Percentiles rank a stretch among this genome's conserved stretches.
These are phyloP conservation scores for Myotis davidii DNA, from an alignment of 2,113 vertebrate genomes.

Conservation along the genomic window DNA sequence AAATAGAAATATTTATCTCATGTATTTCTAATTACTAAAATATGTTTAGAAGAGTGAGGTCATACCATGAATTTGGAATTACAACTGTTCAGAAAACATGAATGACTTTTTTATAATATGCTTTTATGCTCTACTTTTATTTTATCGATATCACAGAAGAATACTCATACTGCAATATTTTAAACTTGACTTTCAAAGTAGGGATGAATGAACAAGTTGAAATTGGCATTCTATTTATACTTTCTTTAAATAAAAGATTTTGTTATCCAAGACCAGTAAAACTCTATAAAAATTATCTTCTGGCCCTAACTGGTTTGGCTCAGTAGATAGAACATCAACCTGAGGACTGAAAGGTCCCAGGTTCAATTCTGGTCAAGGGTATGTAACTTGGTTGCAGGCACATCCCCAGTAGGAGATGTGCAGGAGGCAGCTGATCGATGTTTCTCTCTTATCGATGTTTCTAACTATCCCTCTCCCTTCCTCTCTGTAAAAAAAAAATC, in stretches of 20 bases:
- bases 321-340: too few relatives aligned
- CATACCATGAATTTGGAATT: neutral
- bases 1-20: neutral
- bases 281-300: neutral
- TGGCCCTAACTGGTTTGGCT: too few relatives aligned
- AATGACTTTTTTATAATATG: neutral
- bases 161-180: neutral
- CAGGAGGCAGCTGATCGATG: too few relatives aligned
- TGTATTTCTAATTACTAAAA: neutral
- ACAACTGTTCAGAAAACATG: slow-evolving; percentile 7
- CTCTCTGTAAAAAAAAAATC: too few relatives aligned
- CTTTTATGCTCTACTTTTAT: neutral
- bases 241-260: slow-evolving; percentile 20
- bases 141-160: neutral
- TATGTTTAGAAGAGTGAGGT: neutral
- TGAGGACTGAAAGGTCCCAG: too few relatives aligned
- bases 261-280: neutral
- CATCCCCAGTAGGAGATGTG: too few relatives aligned
- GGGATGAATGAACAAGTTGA: neutral
- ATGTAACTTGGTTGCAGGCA: too few relatives aligned
- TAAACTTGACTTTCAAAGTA: slow-evolving; percentile 31
- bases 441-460: too few relatives aligned
- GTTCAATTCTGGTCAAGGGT: too few relatives aligned
- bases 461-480: too few relatives aligned
- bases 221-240: neutral